Evolutionary conservation across 2,113 vertebrate species (phyloP).

Genomic region (Cichladusa arquata): DNA sequence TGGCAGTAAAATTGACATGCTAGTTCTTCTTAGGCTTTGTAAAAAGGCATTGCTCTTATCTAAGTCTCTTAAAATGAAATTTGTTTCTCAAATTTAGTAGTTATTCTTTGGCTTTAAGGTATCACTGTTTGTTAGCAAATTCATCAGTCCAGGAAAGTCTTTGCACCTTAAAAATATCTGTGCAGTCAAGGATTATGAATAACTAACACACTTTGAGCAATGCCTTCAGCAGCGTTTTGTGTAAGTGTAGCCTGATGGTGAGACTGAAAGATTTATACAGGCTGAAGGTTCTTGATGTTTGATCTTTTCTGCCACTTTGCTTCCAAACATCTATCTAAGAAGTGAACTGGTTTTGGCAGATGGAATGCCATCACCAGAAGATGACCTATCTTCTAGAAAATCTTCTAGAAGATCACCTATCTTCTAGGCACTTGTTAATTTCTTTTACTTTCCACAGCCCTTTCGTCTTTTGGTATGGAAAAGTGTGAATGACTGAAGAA

Average conservation of each 20-base stretch:
- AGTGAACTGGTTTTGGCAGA: background rate
- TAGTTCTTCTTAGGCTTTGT: background rate
- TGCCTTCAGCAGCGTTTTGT: background rate
- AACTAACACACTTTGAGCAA: background rate
- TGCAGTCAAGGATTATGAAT: background rate
- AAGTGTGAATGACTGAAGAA: background rate
- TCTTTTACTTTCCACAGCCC: background rate
- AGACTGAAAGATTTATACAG: background rate
- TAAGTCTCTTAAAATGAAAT: background rate
- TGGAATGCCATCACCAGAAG: background rate
- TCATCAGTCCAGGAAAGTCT: background rate
- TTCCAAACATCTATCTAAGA: background rate
- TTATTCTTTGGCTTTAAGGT: background rate
- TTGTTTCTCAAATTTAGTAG: background rate
- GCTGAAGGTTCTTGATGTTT: background rate
- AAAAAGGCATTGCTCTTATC: background rate
- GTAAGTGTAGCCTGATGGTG: background rate
- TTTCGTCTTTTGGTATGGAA: background rate
- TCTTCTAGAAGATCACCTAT: background rate
- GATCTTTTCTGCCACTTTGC: background rate
- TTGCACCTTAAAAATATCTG: background rate
- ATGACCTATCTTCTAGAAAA: background rate
- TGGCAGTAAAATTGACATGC: background rate
- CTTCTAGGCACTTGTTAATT: background rate
- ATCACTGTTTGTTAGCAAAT: background rate